Evolutionary conservation across 2,888 invertebrate genomes (phyloP), one percentile per base, ranked within the genome.

Genomic region (Junonia oenone): DNA sequence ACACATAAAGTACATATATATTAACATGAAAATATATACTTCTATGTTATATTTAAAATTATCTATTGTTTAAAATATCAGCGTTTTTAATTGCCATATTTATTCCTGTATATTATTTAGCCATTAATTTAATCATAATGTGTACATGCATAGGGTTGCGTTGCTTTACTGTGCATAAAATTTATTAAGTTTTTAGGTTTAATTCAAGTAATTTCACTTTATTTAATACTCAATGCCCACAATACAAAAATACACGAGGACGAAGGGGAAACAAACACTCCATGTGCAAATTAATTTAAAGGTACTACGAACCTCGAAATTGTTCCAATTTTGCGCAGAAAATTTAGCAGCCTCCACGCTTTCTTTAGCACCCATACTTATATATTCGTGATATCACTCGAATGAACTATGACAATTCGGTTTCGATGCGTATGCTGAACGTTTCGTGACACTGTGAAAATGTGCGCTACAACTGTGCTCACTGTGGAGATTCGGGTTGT

Each of bases 341-440:
- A 94, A 93, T 92, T 94, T 94, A 82, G 93, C 94, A 79, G 94
- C 94, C 86, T 95, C 94, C 84, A 94, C 94, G 92, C 94, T 95
- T 85, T 94, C 94, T 92, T 95, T 95, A 85, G 94, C 94, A 90
- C 95, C 95, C 95, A 94, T 94, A 83, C 90, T 91, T 87, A 86
- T 76, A 80, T 78, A 83, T 75, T 81, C 73, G 83, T 83, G 81
- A 82, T 76, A 82, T 84, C 89, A 87, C 89, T 88, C 79, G 75
- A 81, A 85, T 85, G 80, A 78, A 77, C 78, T 83, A 86, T 81
- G 85, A 80, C 71, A 83, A 81, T 77, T 81, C 79, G 75, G 75
- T 82, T 76, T 82, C 81, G 76, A 87, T 87, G 84, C 77, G 81
- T 80, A 83, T 82, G 84, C 78, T 83, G 83, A 85, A 75, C 77